These are phyloP conservation scores for Enteromius fasciolatus DNA, from an alignment of 2,797 vertebrate species.

Conservation along the genomic window DNA sequence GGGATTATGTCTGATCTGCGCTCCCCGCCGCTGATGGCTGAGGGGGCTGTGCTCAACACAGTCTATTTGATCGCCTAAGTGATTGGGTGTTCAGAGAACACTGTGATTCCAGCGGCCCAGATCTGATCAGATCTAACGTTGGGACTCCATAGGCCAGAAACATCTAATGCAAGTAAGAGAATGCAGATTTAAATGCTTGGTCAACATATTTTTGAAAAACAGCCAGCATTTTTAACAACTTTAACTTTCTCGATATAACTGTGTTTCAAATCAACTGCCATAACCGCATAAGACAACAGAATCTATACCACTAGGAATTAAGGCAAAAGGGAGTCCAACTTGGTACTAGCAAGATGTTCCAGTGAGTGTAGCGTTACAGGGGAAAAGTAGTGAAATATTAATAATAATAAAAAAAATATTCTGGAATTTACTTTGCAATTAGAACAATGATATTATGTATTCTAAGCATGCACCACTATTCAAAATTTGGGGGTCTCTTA, in stretches of 20 bases:
- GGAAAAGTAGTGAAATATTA: background rate
- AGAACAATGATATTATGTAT: background rate
- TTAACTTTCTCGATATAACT: background rate
- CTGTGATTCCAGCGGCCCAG: constrained; percentile 1
- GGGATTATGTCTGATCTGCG: constrained; percentile 62
- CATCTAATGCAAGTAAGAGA: background rate
- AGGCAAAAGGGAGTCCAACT: background rate
- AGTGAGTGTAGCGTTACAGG: background rate
- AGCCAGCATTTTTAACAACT: background rate
- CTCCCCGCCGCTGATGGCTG: constrained; percentile 33
- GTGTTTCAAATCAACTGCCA: background rate
- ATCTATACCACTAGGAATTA: background rate
- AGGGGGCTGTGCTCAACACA: constrained; percentile 16
- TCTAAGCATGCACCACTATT: background rate
- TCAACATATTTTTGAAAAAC: background rate
- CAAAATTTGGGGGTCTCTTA: background rate
- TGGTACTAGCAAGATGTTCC: background rate
- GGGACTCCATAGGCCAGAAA: background rate
- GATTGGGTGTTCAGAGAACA: constrained; percentile 37
- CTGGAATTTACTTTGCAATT: background rate
- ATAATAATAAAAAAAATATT: background rate
- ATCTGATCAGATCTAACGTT: background rate
- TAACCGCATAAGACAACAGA: background rate
- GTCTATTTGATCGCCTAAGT: constrained; percentile 39
- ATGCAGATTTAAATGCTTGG: background rate